These are phyloP conservation scores for Acromyrmex echinatior DNA, from an alignment of 1,140 invertebrate genomes.

Conservation along the genomic window DNA sequence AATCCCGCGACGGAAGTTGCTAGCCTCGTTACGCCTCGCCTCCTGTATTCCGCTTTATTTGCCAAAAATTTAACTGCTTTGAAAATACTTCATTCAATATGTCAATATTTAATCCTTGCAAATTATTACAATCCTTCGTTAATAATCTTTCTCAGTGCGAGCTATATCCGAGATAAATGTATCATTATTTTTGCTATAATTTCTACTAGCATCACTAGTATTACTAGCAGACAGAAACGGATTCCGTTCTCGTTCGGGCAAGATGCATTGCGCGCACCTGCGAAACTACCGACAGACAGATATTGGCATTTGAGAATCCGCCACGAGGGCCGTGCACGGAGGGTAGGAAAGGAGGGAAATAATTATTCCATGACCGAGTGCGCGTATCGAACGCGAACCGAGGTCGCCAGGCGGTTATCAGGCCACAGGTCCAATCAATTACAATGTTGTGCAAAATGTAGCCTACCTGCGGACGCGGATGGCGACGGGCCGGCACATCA, in stretches of 20 bases:
- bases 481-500: constrained; percentile 68
- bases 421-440: constrained; percentile 81
- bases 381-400: constrained; percentile 76
- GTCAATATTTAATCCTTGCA: too few relatives aligned
- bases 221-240: neutral
- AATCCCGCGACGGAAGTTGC: neutral
- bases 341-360: constrained; percentile 70
- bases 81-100: neutral
- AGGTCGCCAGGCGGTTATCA: constrained; percentile 79
- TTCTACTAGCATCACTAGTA: neutral
- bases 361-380: constrained; percentile 76
- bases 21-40: neutral
- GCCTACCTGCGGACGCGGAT: constrained; percentile 69
- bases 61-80: constrained; percentile 7
- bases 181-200: neutral
- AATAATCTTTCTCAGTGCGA: constrained; percentile 28
- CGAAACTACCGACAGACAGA: constrained; percentile 59
- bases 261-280: constrained; percentile 55
- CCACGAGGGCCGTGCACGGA: neutral
- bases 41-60: constrained; percentile 1
- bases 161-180: constrained; percentile 33
- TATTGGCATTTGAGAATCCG: constrained; percentile 59
- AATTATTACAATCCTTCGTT: too few relatives aligned
- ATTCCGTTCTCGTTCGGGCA: constrained; percentile 32
- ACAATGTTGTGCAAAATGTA: constrained; percentile 75